A percentile compares a stretch with the other conserved stretches of the same genome.
Conservation (phyloP, 2,888 invertebrate genomes). For the Eupithecia abbreviata region DNA sequence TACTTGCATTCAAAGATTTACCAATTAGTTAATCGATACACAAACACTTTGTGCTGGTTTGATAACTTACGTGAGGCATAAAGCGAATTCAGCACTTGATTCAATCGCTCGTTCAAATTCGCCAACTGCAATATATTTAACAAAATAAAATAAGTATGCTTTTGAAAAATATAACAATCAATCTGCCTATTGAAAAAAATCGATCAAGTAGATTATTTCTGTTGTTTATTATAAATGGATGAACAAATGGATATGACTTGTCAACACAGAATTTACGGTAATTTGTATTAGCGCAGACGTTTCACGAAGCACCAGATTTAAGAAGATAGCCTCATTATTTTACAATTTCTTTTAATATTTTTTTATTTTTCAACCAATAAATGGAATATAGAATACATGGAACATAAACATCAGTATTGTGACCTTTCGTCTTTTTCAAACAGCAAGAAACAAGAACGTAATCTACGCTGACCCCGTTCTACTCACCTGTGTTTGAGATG, state of each 20-base stretch:
- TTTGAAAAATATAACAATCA: neutral
- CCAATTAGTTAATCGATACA: neutral
- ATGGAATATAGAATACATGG: too few species aligned
- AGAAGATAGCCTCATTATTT: neutral
- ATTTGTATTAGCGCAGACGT: neutral
- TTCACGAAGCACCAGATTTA: neutral
- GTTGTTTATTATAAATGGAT: neutral
- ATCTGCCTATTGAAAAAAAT: neutral
- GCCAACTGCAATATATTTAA: slow-evolving; percentile 62
- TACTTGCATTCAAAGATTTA: neutral
- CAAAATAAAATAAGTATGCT: neutral
- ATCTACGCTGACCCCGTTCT: neutral
- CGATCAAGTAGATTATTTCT: neutral
- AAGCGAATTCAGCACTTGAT: slow-evolving; percentile 72
- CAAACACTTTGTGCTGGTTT: slow-evolving; percentile 12
- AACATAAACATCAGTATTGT: neutral
- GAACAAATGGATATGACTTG: neutral
- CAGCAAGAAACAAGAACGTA: neutral
- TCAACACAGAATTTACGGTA: neutral
- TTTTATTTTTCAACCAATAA: neutral
- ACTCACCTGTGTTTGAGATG: slow-evolving; percentile 69
- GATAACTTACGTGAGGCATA: slow-evolving; percentile 73
- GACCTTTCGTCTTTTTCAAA: neutral
- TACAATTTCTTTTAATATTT: neutral
- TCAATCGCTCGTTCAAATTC: slow-evolving; percentile 72